Conservation (phyloP, 2,797 vertebrate species). For the Rhynchotus rufescens region DNA sequence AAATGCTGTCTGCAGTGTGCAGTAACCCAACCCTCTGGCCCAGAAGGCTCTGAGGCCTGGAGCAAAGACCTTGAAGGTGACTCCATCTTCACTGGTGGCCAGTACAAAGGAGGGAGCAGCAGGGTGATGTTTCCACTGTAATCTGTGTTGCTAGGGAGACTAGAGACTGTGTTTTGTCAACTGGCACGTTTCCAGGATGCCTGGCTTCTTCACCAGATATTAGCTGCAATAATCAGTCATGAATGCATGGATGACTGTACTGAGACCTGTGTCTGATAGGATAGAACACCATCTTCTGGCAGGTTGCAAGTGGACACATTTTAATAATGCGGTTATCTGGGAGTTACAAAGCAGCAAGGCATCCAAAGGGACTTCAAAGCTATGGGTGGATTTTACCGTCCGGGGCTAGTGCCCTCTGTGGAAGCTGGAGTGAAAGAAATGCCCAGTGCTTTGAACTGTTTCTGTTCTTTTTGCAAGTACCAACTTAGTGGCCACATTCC, state of each 20-base stretch:
- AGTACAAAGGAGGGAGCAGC: conserved; percentile 39
- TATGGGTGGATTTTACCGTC: background rate
- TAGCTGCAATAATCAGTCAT: conserved; percentile 66
- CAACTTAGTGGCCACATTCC: background rate
- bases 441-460: background rate
- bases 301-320: conserved; percentile 29
- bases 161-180: conserved; percentile 50
- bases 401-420: background rate
- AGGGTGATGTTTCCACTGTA: conserved; percentile 35
- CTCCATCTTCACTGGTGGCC: conserved; percentile 46
- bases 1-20: background rate
- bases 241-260: conserved; percentile 30
- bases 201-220: conserved; percentile 41
- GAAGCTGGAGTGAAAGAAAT: background rate
- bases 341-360: background rate
- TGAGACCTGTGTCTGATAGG: conserved; percentile 56
- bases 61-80: conserved; percentile 36
- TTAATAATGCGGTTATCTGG: background rate
- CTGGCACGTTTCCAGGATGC: conserved; percentile 51
- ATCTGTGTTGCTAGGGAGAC: conserved; percentile 60
- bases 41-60: background rate
- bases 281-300: conserved; percentile 73
- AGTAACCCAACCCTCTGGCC: fast-evolving
- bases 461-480: background rate
- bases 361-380: background rate